These are phyloP conservation scores for Sesamia nonagrioides DNA, from an alignment of 1,140 invertebrate genomes.

Conservation along the genomic window DNA sequence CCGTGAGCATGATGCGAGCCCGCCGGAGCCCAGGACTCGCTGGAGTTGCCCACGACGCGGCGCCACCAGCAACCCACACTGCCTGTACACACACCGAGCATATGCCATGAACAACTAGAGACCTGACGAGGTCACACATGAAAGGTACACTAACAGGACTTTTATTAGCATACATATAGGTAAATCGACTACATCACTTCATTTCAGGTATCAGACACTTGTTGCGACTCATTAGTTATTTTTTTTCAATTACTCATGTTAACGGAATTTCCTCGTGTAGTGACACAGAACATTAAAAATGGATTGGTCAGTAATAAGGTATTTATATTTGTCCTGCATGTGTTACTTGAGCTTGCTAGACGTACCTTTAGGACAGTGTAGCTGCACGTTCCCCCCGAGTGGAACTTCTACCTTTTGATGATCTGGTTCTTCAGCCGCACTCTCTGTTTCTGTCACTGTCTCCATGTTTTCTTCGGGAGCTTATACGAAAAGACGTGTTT, in stretches of 20 bases:
- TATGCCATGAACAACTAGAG: too few species aligned
- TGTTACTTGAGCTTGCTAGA: constrained; percentile 2
- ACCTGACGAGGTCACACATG: too few species aligned
- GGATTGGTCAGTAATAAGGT: too few species aligned
- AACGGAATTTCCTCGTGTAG: too few species aligned
- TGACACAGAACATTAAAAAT: neutral
- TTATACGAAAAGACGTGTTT: neutral
- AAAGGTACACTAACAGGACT: too few species aligned
- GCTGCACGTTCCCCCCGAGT: constrained; percentile 93
- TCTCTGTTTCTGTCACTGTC: constrained; percentile 59
- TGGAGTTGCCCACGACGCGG: constrained; percentile 75
- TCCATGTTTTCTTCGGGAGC: constrained; percentile 71
- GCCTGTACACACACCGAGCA: constrained; percentile 55
- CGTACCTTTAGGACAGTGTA: constrained; percentile 93
- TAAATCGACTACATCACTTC: too few species aligned
- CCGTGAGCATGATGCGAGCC: constrained; percentile 81
- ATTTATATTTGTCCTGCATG: too few species aligned
- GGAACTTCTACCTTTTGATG: constrained; percentile 90
- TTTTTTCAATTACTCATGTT: too few species aligned
- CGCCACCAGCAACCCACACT: constrained; percentile 84
- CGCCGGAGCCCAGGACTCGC: constrained; percentile 76
- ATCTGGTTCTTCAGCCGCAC: constrained; percentile 65
- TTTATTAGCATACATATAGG: too few species aligned
- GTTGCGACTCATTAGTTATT: too few species aligned
- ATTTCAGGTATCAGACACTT: too few species aligned